A percentile compares a stretch with the other conserved stretches of the same genome.
Evolutionary conservation across 2,888 invertebrate species (phyloP).

Genomic region (Epinotia brunnichana): DNA sequence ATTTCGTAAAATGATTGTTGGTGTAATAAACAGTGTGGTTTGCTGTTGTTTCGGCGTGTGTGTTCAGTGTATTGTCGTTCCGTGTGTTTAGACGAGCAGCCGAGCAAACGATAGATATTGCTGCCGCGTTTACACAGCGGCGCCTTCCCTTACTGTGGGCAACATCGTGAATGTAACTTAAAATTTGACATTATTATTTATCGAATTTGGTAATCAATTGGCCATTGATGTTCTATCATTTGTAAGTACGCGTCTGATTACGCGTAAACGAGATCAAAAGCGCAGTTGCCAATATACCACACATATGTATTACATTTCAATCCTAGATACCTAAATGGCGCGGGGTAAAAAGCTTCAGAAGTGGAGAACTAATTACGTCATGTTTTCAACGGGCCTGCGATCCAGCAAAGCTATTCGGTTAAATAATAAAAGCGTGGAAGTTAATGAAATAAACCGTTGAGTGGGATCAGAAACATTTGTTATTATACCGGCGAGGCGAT

Average conservation of each 20-base stretch:
- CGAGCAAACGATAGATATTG: slow-evolving; percentile 22
- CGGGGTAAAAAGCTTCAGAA: slow-evolving; percentile 1
- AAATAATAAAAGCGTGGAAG: slow-evolving; percentile 35
- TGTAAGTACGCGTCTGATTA: not conserved
- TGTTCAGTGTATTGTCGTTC: slow-evolving; percentile 11
- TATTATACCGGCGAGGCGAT: slow-evolving; percentile 51
- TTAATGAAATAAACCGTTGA: slow-evolving; percentile 48
- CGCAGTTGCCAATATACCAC: not conserved
- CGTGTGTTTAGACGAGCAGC: slow-evolving; percentile 18
- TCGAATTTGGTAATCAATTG: not conserved
- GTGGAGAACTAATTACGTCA: slow-evolving; percentile 25
- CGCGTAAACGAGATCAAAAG: not conserved
- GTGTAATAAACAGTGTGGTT: slow-evolving; percentile 25
- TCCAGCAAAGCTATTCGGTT: slow-evolving; percentile 19
- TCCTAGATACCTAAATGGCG: not conserved
- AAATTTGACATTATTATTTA: not conserved
- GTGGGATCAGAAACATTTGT: slow-evolving; percentile 49
- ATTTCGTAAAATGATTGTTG: not conserved
- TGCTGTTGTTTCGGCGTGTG: slow-evolving; percentile 19
- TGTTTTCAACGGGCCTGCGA: slow-evolving; percentile 9
- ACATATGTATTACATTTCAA: too few relatives aligned
- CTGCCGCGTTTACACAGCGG: slow-evolving; percentile 12
- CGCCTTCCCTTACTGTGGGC: not conserved
- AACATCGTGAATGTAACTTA: slow-evolving; percentile 11
- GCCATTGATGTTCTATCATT: too few relatives aligned